Evolutionary conservation across 2,113 vertebrate species (phyloP).

Genomic region (Pangasianodon gigas): DNA sequence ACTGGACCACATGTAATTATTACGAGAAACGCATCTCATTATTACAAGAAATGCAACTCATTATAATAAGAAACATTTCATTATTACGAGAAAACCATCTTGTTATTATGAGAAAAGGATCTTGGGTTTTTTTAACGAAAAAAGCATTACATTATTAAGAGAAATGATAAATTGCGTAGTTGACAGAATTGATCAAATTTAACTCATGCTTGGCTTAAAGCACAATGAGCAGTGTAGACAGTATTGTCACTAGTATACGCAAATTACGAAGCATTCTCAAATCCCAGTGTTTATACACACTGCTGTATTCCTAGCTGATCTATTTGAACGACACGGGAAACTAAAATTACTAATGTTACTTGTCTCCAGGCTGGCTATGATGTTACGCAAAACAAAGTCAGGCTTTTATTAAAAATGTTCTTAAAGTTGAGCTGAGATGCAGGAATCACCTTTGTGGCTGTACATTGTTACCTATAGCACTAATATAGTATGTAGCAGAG

Average conservation of each 20-base stretch:
- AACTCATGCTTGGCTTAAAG: neutral
- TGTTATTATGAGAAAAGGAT: neutral
- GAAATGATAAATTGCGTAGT: neutral
- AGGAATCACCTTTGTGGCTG: neutral
- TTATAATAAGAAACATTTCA: neutral
- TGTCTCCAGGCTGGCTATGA: neutral
- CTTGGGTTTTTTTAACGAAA: neutral
- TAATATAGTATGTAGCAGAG: neutral
- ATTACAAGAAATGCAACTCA: neutral
- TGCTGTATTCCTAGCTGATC: neutral
- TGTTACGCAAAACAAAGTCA: neutral
- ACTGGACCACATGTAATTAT: neutral
- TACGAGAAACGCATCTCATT: neutral
- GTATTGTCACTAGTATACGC: neutral
- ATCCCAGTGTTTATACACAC: neutral
- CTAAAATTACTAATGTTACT: neutral
- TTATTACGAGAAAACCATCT: neutral
- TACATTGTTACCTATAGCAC: neutral
- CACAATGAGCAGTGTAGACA: neutral
- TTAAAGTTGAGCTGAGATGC: neutral
- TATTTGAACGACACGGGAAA: no score
- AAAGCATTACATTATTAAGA: neutral
- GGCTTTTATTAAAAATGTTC: neutral
- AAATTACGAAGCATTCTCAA: neutral
- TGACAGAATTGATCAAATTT: neutral